Base-by-base conservation (phyloP, 1,140 invertebrate genomes). In the Drosophila lini region DNA sequence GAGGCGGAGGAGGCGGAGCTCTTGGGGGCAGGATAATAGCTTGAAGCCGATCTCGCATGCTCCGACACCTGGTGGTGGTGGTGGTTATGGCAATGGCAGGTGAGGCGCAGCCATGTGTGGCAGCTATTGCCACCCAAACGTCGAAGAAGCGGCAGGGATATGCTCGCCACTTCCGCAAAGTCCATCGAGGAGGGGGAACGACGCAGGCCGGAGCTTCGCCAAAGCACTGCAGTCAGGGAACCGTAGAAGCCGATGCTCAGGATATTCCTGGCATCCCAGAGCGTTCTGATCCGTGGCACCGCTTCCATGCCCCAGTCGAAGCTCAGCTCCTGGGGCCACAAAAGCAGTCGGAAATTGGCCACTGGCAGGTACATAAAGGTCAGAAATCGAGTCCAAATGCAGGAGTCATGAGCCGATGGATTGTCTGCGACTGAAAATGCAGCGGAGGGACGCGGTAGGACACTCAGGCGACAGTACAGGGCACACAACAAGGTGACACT, bases 271-370 rank as follows among this genome's bases (percentile, higher is more conserved):
- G 93, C 89, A 92, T 98, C 97, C 58, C 94, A 93, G 3, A 97
- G 60, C 8, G 94, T 94, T 2, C 94, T 94, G 68, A 98, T 94
- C 56, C 96, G 93, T 1, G 97, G 97, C 71, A 98, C 95, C 2
- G 97, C 95, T 75, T 97, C 97, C 97, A 98, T 98, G 2, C 97
- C 97, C 98, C 98, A 98, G 91, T 98, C 98, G 92, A 98, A 98
- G 92, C 97, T 97, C 25, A 98, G 93, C 44, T 95, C 95, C 73
- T 94, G 94, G 1, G 97, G 97, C 86, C 95, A 97, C 0, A 98
- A 83, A 11, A 98, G 93, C 78, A 98, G 94, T 83, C 94, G 94
- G 62, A 97, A 95, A 93, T 98, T 98, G 77, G 97, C 96, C 11
- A 96, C 95, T 1, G 97, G 97, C 47, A 98, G 94, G 91, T 97